A percentile compares a stretch with the other conserved stretches of the same genome.
phyloP scores from a whole-genome alignment of 2,888 invertebrate species.

The Amiota mariae region DNA sequence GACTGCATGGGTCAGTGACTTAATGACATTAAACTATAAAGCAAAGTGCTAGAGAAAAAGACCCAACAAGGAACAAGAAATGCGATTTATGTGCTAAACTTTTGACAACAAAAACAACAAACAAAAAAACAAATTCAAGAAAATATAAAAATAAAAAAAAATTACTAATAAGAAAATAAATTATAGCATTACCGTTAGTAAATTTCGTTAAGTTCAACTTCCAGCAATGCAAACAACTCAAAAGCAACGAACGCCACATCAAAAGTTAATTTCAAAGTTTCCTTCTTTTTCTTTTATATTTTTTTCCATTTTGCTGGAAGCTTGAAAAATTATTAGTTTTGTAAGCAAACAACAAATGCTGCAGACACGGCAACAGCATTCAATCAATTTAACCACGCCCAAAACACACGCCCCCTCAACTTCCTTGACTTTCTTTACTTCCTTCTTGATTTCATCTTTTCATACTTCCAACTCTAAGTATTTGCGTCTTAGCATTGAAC shows the following conservation, averaged over 20 bases:
- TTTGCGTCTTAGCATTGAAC: constrained; percentile 46
- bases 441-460: background rate
- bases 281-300: background rate
- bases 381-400: constrained; percentile 14
- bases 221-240: too few species aligned
- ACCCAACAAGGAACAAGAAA: background rate
- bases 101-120: constrained; percentile 49
- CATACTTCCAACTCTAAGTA: background rate
- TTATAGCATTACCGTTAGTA: constrained; percentile 29
- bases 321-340: constrained; percentile 10
- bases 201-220: constrained; percentile 10
- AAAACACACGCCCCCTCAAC: background rate
- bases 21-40: constrained; percentile 30
- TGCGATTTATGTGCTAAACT: constrained; percentile 60
- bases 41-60: background rate
- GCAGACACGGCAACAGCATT: background rate
- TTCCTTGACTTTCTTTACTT: background rate
- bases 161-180: constrained; percentile 47
- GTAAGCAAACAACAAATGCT: constrained; percentile 16
- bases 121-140: background rate
- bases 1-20: constrained; percentile 22
- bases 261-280: constrained; percentile 31
- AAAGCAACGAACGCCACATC: background rate
- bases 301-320: too few species aligned
- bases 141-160: background rate